Percentiles rank a stretch among this genome's conserved stretches.
These are phyloP conservation scores for Tanypteryx hageni DNA, from an alignment of 2,888 invertebrate genomes.

Conservation along the genomic window DNA sequence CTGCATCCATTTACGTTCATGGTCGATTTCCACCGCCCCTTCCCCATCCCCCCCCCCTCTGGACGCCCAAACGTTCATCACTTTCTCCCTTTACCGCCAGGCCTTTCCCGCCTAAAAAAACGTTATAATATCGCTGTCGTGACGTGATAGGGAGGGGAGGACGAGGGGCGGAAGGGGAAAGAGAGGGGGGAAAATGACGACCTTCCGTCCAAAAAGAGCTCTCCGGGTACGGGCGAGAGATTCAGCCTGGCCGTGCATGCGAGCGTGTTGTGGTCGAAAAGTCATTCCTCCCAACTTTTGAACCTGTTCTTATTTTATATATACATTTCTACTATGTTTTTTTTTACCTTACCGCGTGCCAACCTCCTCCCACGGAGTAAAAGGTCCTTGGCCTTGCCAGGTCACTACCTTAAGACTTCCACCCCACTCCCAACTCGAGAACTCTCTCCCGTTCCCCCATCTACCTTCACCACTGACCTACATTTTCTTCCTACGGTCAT, in stretches of 20 bases:
- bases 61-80: background rate
- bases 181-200: background rate
- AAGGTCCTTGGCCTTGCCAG: constrained; percentile 17
- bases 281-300: no score
- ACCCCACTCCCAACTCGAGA: no score
- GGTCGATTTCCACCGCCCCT: background rate
- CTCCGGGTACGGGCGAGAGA: background rate
- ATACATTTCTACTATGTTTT: background rate
- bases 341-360: background rate
- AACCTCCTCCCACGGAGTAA: background rate
- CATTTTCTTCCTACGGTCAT: background rate
- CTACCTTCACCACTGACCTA: constrained; percentile 13
- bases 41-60: background rate
- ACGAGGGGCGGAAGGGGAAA: background rate
- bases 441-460: background rate
- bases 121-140: background rate
- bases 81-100: background rate
- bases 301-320: background rate
- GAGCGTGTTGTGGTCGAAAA: no score
- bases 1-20: background rate
- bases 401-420: background rate
- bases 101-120: background rate
- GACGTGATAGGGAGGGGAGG: background rate
- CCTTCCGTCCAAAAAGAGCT: background rate
- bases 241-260: no score